Conservation (phyloP, 2,888 invertebrate genomes). For the Lottia scabra region DNA sequence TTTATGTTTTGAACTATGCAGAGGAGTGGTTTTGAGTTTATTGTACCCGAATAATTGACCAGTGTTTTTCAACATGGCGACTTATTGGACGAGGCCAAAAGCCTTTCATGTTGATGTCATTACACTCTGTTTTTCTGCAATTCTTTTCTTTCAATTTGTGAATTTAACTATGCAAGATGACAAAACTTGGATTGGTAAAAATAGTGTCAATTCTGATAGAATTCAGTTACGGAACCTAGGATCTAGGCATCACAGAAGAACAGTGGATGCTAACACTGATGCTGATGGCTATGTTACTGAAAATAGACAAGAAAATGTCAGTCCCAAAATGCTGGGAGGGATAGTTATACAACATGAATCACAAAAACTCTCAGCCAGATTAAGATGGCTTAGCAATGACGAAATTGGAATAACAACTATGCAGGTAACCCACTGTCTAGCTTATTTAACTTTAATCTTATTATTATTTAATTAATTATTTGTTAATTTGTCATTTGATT, state of each 20-base stretch:
- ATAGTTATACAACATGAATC: constrained; percentile 60
- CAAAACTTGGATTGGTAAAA: constrained; percentile 29
- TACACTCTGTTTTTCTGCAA: constrained; percentile 27
- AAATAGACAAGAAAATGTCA: constrained; percentile 53
- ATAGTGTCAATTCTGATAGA: constrained; percentile 25
- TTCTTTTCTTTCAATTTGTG: constrained; percentile 24
- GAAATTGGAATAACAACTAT: constrained; percentile 69
- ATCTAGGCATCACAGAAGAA: constrained; percentile 33
- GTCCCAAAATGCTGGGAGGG: constrained; percentile 61
- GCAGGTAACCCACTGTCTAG: constrained; percentile 66
- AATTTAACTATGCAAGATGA: constrained; percentile 24
- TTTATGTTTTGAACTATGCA: not conserved
- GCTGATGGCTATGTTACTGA: constrained; percentile 55
- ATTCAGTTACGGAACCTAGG: constrained; percentile 34
- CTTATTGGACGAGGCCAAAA: constrained; percentile 24
- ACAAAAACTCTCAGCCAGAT: constrained; percentile 58
- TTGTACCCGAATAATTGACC: constrained; percentile 9
- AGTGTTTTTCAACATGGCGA: constrained; percentile 47
- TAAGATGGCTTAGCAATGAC: constrained; percentile 67
- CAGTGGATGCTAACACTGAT: constrained; percentile 14
- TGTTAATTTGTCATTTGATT: no score
- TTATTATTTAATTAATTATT: no score
- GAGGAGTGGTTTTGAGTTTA: constrained; percentile 5
- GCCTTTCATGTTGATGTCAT: constrained; percentile 21
- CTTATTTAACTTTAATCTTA: no score